Evolutionary conservation across 2,113 vertebrate species (phyloP), one percentile per base, ranked within the genome.

Genomic region (Mesocricetus auratus): DNA sequence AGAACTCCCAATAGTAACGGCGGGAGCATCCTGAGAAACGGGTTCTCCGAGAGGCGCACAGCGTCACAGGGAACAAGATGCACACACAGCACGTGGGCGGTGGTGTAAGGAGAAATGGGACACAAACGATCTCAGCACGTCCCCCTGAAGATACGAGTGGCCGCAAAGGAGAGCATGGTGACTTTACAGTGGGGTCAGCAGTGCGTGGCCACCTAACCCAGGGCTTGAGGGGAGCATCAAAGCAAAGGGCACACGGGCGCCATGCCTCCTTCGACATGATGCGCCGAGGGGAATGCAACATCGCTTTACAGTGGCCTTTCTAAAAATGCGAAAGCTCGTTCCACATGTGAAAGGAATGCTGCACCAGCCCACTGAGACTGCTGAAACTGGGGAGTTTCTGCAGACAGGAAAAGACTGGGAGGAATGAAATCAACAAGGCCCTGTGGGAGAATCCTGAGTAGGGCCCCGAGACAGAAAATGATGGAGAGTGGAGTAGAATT

Each of bases 241-340:
- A 58, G 17, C 31, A 29, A 64, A 75, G 68, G 69, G 82, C 56
- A 8, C 11, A 7, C 0, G 42, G 71, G 71, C n/a, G 29, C n/a
- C 50, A 36, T 0, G 2, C 21, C 9, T n/a, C 15, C 62, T 60
- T 85, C 58, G 31, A 33, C 9, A 5, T 0, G 7, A 68, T 22
- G 3, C 62, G 0, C 26, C 0, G 17, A 78, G 91, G 42, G 36
- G 42, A 13, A 79, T 19, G 22, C 45, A 7, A 1, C 1, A 31
- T 42, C 33, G 1, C 56, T 78, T 56, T 11, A 13, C 64, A 45
- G 13, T 39, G 1, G n/a, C 56, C 60, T 78, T 75, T 56, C 73
- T 87, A 58, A 73, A 6, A 58, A 79, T 82, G 26, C 12, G 3
- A 33, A 36, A 86, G 53, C 45, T 95, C 78, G 19, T 86, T 74